Base-by-base conservation (phyloP, 2,888 invertebrate species). In the Diadegma fenestrale region DNA sequence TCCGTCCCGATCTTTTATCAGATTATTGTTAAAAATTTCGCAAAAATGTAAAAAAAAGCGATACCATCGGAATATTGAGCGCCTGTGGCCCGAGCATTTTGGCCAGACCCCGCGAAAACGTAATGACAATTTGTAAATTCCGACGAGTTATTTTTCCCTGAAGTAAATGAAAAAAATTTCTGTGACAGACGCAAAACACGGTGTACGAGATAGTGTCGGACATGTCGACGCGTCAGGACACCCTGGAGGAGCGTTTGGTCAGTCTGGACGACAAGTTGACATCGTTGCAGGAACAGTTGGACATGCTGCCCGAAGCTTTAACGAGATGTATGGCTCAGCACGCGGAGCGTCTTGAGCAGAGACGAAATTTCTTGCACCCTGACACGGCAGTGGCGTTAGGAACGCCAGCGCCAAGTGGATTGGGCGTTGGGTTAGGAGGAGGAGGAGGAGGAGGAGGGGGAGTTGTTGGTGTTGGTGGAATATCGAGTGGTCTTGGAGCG, bases 161-260 rank as follows among this genome's bases (percentile, higher is more conserved):
- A 12, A 14, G 5, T 26, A 14, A 58, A 58, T 26, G 14, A 58
- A 26, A 26, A 12, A 12, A 14, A 26, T 58, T 26, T 58, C 12
- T 71, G 48, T 63, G n/a, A 89, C 96, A 99, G 99, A 99, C 99
- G 88, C 99, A 99, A 95, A 98, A 98, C 93, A 98, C 98, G 77
- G 99, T 99, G 89, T 99, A 99, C 94, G 99, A 99, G 95, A 97
- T 99, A 91, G 99, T 99, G 88, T 98, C 99, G 80, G 99, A 99
- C 92, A 98, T 99, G 97, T 98, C 98, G 93, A 96, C 97, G 85
- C 96, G 99, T 78, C 99, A 99, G 94, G 98, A 98, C 94, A 96
- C 97, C 75, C 96, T 99, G 90, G 99, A 99, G 94, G 98, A 99
- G 94, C 96, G 99, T 92, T 95, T 99, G 91, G 97, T 97, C 89